Base-by-base conservation (phyloP, 2,113 vertebrate genomes). In the Sinosuthora webbiana region DNA sequence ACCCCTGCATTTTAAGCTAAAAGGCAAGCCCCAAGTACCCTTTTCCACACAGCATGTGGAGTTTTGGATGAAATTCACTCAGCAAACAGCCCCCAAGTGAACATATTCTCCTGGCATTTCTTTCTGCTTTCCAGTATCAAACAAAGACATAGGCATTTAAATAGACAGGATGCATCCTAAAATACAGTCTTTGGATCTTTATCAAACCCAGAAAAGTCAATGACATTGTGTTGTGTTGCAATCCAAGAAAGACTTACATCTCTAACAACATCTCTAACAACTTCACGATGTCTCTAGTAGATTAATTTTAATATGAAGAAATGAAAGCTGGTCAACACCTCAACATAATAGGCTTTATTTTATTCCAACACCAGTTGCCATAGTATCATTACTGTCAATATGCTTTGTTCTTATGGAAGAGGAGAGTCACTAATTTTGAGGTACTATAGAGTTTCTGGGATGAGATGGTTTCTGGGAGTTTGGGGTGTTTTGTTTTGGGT, bases 401-500 rank as follows among this genome's bases (percentile, higher is more conserved):
- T 11, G 49, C 5, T 45, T 87, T 30, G 4, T 37, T 60, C 56
- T 76, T 83, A n/a, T 47, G 12, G 20, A 75, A 65, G 35, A 57
- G 49, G 17, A 90, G 0, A 0, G 11, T 30, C 47, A 65, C 3
- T 35, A 3, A 52, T 63, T 79, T 87, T 59, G 21, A 91, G 35
- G 4, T 60, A 6, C 35, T 67, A 22, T 12, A 33, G 17, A 30
- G 4, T 25, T 45, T 45, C 27, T 55, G 39, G 20, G 31, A 35
- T 44, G 6, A 10, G 3, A 17, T 33, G 1, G 19, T 45, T 49
- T 37, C 63, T 37, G 25, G 21, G 17, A n/a, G 17, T 35, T 67
- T 35, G 18, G 37, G 4, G 8, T 14, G 3, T 0, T 13, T 64
- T 31, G n/a, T 8, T 45, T 15, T 3, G 4, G 7, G 5, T 24